A percentile compares a stretch with the other conserved stretches of the same genome.
Conservation (phyloP, 1,140 invertebrate genomes). For the Drosophila dunni region DNA sequence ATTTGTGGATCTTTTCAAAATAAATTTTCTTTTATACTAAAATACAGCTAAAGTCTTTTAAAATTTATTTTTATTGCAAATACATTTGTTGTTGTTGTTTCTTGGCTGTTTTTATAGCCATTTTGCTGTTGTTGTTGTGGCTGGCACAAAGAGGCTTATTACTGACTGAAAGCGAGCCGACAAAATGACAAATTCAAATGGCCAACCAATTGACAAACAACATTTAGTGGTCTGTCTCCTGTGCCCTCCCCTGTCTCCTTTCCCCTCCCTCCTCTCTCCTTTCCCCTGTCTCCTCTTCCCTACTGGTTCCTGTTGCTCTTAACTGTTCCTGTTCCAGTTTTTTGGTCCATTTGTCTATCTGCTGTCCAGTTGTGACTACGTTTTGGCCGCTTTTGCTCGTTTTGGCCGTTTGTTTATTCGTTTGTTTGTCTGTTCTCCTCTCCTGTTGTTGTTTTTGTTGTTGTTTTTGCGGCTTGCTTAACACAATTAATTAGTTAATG, state of each 20-base stretch:
- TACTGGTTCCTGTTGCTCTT: neutral
- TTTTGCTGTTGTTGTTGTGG: neutral
- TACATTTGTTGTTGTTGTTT: conserved; percentile 1
- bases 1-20: too few relatives aligned
- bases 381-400: conserved; percentile 12
- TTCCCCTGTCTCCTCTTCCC: neutral
- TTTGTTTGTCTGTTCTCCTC: conserved; percentile 6
- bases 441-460: conserved; percentile 20
- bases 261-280: neutral
- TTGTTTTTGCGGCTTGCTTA: conserved; percentile 71
- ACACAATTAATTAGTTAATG: conserved; percentile 82
- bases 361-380: conserved; percentile 18
- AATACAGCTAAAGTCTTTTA: neutral
- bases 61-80: conserved; percentile 9
- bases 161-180: conserved; percentile 17
- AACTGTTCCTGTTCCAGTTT: conserved; percentile 10
- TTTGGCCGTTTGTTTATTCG: conserved; percentile 19
- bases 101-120: conserved; percentile 1
- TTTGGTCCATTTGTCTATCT: conserved; percentile 1
- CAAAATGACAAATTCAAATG: conserved; percentile 47
- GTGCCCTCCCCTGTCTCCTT: neutral
- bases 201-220: conserved; percentile 43
- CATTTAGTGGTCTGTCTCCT: conserved; percentile 34
- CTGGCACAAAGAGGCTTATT: conserved; percentile 4
- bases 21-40: neutral